Evolutionary conservation across 2,113 vertebrate genomes (phyloP).

Genomic region (Burhinus bistriatus): DNA sequence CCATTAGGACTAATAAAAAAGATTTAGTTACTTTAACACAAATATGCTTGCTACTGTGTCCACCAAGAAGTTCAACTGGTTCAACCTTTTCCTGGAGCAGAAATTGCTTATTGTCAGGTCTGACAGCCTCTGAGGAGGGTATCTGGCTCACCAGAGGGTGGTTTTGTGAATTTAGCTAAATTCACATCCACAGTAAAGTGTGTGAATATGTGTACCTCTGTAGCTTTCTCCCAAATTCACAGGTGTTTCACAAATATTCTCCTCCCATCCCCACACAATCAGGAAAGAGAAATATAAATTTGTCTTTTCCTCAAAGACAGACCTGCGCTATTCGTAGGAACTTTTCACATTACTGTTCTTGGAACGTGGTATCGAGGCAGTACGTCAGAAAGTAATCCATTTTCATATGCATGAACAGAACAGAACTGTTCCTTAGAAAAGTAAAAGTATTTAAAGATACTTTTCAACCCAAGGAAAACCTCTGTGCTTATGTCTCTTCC

Average conservation of each 20-base stretch:
- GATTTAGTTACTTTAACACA: background rate
- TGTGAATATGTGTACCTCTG: background rate
- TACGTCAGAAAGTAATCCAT: background rate
- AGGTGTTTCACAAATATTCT: background rate
- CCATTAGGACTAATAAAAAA: background rate
- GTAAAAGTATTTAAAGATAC: background rate
- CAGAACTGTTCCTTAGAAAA: background rate
- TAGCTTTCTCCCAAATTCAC: background rate
- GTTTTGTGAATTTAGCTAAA: background rate
- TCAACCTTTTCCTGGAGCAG: background rate
- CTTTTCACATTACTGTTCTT: background rate
- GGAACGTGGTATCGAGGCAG: background rate
- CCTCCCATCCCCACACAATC: background rate
- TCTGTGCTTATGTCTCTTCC: background rate
- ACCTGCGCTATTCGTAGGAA: background rate
- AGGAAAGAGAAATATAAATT: background rate
- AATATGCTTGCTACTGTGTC: background rate
- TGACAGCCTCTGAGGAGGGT: background rate
- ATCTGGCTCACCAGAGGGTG: background rate
- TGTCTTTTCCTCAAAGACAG: background rate
- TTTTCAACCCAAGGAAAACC: background rate
- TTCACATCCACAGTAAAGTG: background rate
- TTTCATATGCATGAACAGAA: background rate
- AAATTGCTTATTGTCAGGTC: background rate
- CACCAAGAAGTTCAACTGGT: background rate